A percentile compares a stretch with the other conserved stretches of the same genome.
Conservation (phyloP, 1,140 invertebrate genomes). For the Sitobion miscanthi region DNA sequence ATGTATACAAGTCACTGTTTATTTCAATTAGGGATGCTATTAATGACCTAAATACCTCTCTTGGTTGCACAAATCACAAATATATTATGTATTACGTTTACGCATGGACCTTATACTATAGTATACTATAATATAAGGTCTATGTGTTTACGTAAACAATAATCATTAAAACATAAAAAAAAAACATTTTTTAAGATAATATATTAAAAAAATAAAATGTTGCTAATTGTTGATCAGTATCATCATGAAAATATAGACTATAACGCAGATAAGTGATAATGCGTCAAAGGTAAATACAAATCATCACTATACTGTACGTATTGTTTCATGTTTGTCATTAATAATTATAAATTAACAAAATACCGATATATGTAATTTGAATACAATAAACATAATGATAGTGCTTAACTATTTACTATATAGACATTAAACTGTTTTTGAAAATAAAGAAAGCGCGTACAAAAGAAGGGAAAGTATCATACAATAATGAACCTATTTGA, state of each 20-base stretch:
- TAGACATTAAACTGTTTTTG: background rate
- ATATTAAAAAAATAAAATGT: background rate
- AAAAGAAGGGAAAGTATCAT: conserved; percentile 28
- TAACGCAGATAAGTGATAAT: background rate
- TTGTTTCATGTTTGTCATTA: background rate
- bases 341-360: background rate
- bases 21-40: background rate
- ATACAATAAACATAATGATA: background rate
- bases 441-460: background rate
- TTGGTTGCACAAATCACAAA: background rate
- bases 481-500: background rate
- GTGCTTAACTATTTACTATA: background rate
- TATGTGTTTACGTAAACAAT: background rate
- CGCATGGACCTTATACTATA: no score
- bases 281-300: background rate
- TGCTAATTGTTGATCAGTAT: background rate
- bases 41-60: background rate
- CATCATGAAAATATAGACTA: background rate
- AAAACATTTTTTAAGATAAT: background rate
- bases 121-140: no score
- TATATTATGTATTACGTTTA: background rate
- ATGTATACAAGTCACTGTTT: background rate
- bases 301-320: background rate
- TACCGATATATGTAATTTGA: background rate
- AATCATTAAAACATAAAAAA: background rate